Evolutionary conservation across 1,140 invertebrate genomes (phyloP).

Genomic region (Phenacoccus solenopsis): DNA sequence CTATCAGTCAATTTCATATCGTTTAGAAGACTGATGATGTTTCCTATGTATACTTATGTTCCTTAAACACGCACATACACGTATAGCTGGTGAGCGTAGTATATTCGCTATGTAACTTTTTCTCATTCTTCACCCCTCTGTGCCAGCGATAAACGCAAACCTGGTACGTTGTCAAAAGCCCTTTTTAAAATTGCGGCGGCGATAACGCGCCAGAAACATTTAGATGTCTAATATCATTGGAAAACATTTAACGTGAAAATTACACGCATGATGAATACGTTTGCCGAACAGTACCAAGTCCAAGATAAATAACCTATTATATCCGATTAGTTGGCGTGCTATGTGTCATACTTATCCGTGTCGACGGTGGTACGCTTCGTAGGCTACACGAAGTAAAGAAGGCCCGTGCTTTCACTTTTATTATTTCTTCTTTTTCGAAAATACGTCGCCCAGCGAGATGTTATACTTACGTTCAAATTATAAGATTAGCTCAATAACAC

Average conservation of each 20-base stretch:
- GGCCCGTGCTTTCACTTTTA: constrained; percentile 11
- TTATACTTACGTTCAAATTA: constrained; percentile 1
- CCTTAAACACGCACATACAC: not conserved
- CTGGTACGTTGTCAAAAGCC: not conserved
- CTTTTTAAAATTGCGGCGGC: not conserved
- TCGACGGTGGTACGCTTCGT: not conserved
- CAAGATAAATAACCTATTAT: constrained; percentile 12
- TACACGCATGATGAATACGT: not conserved
- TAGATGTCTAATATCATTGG: not conserved
- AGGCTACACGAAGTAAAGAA: not conserved
- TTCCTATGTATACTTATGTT: constrained; percentile 1
- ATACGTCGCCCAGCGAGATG: not conserved
- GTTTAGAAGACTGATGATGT: constrained; percentile 12
- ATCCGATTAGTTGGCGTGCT: not conserved
- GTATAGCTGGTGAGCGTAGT: not conserved
- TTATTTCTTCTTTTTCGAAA: constrained; percentile 6
- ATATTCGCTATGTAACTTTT: not conserved
- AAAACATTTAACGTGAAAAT: not conserved
- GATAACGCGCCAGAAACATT: not conserved
- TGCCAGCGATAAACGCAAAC: too few relatives aligned
- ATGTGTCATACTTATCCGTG: not conserved
- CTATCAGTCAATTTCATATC: constrained; percentile 15
- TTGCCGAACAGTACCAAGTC: not conserved
- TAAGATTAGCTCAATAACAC: constrained; percentile 12
- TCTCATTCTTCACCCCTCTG: not conserved